These are phyloP conservation scores for Cheilosia pagana DNA, from an alignment of 2,888 invertebrate species.

Conservation along the genomic window DNA sequence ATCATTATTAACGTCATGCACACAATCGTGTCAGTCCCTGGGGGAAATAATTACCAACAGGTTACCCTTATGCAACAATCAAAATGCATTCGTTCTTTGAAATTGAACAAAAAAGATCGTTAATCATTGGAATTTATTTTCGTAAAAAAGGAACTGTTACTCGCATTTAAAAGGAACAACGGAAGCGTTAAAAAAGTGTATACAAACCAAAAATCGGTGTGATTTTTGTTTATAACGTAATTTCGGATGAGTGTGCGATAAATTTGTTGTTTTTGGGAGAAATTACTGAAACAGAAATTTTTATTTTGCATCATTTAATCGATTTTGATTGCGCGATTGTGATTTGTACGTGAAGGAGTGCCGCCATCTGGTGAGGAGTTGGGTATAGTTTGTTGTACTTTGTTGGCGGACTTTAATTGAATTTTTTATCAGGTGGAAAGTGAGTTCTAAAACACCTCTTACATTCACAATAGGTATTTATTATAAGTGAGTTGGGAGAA, in stretches of 20 bases:
- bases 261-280: conserved; percentile 8
- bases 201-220: conserved; percentile 27
- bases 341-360: not conserved
- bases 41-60: conserved; percentile 53
- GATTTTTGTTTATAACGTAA: conserved; percentile 54
- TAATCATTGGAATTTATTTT: conserved; percentile 57
- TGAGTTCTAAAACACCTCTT: too few relatives aligned
- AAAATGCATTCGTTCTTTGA: conserved; percentile 61
- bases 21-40: not conserved
- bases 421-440: too few relatives aligned
- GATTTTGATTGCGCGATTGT: not conserved
- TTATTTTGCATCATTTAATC: not conserved
- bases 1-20: conserved; percentile 44
- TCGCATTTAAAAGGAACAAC: conserved; percentile 20
- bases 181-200: conserved; percentile 60
- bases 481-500: too few relatives aligned
- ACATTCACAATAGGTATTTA: too few relatives aligned
- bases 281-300: not conserved
- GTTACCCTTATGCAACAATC: conserved; percentile 63
- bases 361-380: too few relatives aligned
- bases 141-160: not conserved
- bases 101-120: conserved; percentile 45
- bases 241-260: conserved; percentile 40
- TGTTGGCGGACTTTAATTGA: too few relatives aligned
- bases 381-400: too few relatives aligned